Base-by-base conservation (phyloP, 30 jellyfish, hydroid and myxozoan species). In the Hydractinia symbiolongicarpus region DNA sequence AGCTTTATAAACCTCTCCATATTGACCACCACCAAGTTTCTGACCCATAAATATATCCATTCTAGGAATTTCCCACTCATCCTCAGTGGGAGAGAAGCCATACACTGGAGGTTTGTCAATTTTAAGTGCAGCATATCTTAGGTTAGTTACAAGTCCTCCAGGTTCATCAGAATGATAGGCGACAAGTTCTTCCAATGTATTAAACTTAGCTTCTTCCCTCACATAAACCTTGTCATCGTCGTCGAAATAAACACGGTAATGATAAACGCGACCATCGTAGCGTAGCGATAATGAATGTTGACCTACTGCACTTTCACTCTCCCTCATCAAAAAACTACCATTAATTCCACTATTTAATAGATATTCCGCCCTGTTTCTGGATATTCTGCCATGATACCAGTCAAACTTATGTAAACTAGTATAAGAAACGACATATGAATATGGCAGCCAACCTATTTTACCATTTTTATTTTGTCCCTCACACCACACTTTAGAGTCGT, bases 1-100 rank as follows among this genome's bases (percentile, higher is more conserved):
- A 9, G 98, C 98, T 79, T 86, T 86, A 73, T 91, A 91, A 13
- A 91, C 98, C 60, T 91, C 98, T 5, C 98, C 98, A 81, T 91
- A 91, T 68, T 91, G 98, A 0, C 98, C 98, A 11, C 96, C 96
- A 9, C 98, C 98, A 44, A 91, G 94, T 66, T 91, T 91, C 62
- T 88, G 96, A 52, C 98, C 89, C 76, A 91, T 91, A n/a, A 87
- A 83, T 14, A 91, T 91, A 55, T 91, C 98, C 82, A 79, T 89
- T 66, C 98, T 73, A 15, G 96, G 90, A 3, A 91, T 76, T 76
- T 91, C 98, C 98, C 98, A 91, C 55, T 91, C 93, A 76, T 91
- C 98, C 49, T 86, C 91, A 55, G 76, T 77, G 1, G 96, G 98
- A 40, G 95, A 81, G 83, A 91, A 82, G 21, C 96, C 83, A 54